Conservation (phyloP, 1,140 invertebrate species). For the Drosophila punjabiensis region DNA sequence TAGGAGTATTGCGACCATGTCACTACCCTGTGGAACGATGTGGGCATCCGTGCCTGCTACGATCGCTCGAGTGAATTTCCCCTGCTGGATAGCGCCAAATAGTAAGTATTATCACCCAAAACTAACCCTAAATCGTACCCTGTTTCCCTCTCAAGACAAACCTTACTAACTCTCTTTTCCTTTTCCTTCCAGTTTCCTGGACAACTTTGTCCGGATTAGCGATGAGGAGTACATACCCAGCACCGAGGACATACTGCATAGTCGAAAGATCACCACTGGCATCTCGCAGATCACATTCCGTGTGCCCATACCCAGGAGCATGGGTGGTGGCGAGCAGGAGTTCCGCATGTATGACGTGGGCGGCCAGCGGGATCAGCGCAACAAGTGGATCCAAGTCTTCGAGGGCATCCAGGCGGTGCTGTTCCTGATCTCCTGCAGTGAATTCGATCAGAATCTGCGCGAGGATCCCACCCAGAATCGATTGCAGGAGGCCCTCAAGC, state of each 20-base stretch:
- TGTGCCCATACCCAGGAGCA: conserved; percentile 89
- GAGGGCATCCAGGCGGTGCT: conserved; percentile 93
- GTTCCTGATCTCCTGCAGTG: conserved; percentile 91
- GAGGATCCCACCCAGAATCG: conserved; percentile 90
- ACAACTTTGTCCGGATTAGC: conserved; percentile 88
- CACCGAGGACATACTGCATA: conserved; percentile 90
- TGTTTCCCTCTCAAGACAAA: not conserved
- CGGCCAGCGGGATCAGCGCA: conserved; percentile 93
- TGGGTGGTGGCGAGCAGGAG: conserved; percentile 88
- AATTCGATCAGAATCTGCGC: conserved; percentile 91
- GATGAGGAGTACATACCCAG: conserved; percentile 88
- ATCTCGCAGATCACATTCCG: conserved; percentile 91
- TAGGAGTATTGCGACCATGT: conserved; percentile 90
- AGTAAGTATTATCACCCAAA: conserved; percentile 86
- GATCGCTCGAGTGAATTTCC: conserved; percentile 92
- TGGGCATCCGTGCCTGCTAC: conserved; percentile 90
- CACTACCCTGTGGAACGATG: conserved; percentile 88
- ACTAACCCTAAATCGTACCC: not conserved
- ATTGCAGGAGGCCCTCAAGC: conserved; percentile 89
- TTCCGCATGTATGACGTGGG: conserved; percentile 93
- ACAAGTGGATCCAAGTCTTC: conserved; percentile 94
- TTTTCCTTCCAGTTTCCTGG: conserved; percentile 87
- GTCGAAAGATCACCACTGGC: conserved; percentile 89
- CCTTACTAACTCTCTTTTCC: not conserved
- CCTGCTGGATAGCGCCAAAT: conserved; percentile 93